Evolutionary conservation across 2,113 vertebrate species (phyloP).

Genomic region (Vireo altiloquus): DNA sequence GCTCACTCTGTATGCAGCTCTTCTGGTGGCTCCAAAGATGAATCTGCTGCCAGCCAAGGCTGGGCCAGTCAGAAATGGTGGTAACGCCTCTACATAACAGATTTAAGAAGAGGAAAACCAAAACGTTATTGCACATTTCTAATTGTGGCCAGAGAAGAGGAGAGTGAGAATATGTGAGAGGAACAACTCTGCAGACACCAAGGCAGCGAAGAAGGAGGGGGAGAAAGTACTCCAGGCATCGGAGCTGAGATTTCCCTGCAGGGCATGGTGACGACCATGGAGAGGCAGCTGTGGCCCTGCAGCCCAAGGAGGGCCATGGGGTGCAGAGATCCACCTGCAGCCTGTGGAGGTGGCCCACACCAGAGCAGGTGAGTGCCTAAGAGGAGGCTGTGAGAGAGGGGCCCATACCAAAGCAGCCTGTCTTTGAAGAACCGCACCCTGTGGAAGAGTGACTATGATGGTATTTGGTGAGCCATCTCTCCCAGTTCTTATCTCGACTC

Average conservation of each 20-base stretch:
- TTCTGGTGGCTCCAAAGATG: background rate
- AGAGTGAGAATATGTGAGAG: background rate
- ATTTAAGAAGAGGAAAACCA: background rate
- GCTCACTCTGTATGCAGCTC: background rate
- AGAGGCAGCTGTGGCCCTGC: background rate
- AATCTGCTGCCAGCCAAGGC: background rate
- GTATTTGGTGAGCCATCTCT: background rate
- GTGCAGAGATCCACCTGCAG: background rate
- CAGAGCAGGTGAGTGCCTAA: background rate
- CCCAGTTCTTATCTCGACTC: background rate
- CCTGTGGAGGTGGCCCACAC: background rate
- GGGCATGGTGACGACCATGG: fast-evolving
- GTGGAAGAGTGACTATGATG: background rate
- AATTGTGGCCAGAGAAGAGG: background rate
- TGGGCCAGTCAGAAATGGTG: background rate
- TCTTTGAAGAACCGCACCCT: background rate
- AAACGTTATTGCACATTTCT: background rate
- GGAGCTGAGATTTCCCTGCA: background rate
- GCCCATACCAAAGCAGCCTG: background rate
- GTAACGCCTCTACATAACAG: background rate
- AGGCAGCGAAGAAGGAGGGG: background rate
- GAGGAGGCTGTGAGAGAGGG: background rate
- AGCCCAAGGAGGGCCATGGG: background rate
- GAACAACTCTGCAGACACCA: background rate
- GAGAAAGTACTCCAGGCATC: too few relatives aligned